A percentile compares a stretch with the other conserved stretches of the same genome.
Evolutionary conservation across 2,888 invertebrate species (phyloP).

Genomic region (Barypeithes pellucidus): DNA sequence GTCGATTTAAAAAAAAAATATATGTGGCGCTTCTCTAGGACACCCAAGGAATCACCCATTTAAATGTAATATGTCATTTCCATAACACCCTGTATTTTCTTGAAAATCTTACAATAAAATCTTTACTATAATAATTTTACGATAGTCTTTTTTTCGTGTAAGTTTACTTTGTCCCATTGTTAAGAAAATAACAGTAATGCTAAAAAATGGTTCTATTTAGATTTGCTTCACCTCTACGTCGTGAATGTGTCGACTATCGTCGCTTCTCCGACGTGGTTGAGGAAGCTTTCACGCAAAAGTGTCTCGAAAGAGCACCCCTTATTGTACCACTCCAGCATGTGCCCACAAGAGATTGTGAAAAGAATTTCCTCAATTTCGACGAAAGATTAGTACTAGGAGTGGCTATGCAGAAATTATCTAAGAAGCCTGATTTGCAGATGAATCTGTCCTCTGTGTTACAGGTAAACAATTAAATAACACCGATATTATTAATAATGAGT

Average conservation of each 20-base stretch:
- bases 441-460: slow-evolving; percentile 81
- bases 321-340: slow-evolving; percentile 81
- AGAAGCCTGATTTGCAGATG: slow-evolving; percentile 78
- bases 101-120: no score
- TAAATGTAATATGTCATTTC: no score
- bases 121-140: no score
- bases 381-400: slow-evolving; percentile 78
- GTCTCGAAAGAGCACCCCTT: slow-evolving; percentile 80
- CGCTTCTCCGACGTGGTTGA: slow-evolving; percentile 81
- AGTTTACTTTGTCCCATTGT: no score
- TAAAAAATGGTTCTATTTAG: no score
- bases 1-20: no score
- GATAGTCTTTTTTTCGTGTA: no score
- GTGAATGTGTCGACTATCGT: slow-evolving; percentile 77
- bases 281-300: slow-evolving; percentile 79
- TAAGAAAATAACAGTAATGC: no score
- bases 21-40: no score
- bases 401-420: slow-evolving; percentile 80
- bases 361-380: slow-evolving; percentile 82
- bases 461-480: slow-evolving; percentile 65
- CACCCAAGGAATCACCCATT: no score
- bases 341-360: slow-evolving; percentile 77
- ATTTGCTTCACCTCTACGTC: slow-evolving; percentile 77
- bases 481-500: no score
- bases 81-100: no score